Base-by-base conservation (phyloP, 2,888 invertebrate genomes). In the Brenthis daphne region DNA sequence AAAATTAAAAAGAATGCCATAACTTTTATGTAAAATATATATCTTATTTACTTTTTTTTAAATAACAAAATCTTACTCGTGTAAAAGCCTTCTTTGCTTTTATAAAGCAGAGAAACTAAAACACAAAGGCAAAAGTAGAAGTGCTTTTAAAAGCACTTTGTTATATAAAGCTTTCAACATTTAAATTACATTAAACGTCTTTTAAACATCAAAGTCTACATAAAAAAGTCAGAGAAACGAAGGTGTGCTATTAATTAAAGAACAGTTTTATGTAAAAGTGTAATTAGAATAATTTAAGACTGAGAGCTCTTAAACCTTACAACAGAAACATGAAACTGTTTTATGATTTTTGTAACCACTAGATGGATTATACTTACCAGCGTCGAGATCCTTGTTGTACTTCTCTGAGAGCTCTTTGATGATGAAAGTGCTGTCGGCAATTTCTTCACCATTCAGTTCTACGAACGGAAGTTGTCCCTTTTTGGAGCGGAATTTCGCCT, bases 391-490 rank as follows among this genome's bases (percentile, higher is more conserved):
- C 86, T 96, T 96, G 79, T 94, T 95, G 85, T 96, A 97, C 83
- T 96, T 96, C 82, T 96, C 95, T 56, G 97, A 95, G 70, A 99
- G 93, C 82, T 98, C 97, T 82, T 97, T 96, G 81, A 99, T 96
- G 82, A 98, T 98, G 80, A 98, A 96, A 75, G 96, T 95, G 83
- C 98, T 98, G 90, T 99, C 99, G 60, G 98, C 96, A 76, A 98
- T 96, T 92, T 99, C 98, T 84, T 98, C 97, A 56, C 98, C 99
- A 85, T 99, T 99, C 73, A 99, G 87, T 88, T 99, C 98, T 77
- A 99, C 95, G 92, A 99, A 99, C 50, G 99, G 99, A 80, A 99
- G 93, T 87, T 97, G 97, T 58, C 98, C 98, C 87, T 98, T 98
- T 94, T 97, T 97, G 79, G 98, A 98, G 79, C 97, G 96, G 94